These are phyloP conservation scores for Arothron firmamentum DNA, from an alignment of 2,113 vertebrate genomes.

Conservation along the genomic window DNA sequence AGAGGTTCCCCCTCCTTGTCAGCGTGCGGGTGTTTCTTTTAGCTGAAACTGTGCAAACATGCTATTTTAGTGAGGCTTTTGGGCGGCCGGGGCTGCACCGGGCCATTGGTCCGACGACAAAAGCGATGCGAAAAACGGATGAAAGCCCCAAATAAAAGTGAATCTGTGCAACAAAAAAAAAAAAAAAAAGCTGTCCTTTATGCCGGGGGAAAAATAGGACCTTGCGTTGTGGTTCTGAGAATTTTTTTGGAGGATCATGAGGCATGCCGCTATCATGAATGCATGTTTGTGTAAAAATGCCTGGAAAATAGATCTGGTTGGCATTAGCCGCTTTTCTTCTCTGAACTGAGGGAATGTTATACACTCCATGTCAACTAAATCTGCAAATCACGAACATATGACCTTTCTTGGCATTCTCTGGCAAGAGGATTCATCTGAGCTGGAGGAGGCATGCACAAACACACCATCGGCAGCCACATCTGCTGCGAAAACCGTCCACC, in stretches of 20 bases:
- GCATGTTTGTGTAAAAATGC: conserved; percentile 55
- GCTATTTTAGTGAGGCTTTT: conserved; percentile 62
- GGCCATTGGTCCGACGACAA: conserved; percentile 57
- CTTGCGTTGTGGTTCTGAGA: conserved; percentile 22
- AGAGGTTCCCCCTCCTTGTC: conserved; percentile 21
- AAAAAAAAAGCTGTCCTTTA: conserved; percentile 24
- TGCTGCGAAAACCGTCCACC: conserved; percentile 23
- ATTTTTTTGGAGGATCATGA: conserved; percentile 39
- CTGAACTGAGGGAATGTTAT: conserved; percentile 70
- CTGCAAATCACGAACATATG: conserved; percentile 72
- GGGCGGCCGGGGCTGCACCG: conserved; percentile 50
- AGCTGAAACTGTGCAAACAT: conserved; percentile 69
- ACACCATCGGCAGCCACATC: conserved; percentile 33
- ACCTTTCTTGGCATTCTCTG: conserved; percentile 59
- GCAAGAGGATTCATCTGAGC: conserved; percentile 48
- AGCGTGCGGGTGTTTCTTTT: conserved; percentile 58
- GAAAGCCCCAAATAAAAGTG: conserved; percentile 56
- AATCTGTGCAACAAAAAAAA: conserved; percentile 48
- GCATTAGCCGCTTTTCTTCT: conserved; percentile 63
- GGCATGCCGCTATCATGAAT: conserved; percentile 38
- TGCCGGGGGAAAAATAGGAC: conserved; percentile 27
- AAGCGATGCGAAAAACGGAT: conserved; percentile 52
- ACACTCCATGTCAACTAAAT: conserved; percentile 66
- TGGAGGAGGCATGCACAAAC: conserved; percentile 48
- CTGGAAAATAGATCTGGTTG: conserved; percentile 61